Evolutionary conservation across 2,888 invertebrate genomes (phyloP).

Genomic region (Nebria brevicollis): DNA sequence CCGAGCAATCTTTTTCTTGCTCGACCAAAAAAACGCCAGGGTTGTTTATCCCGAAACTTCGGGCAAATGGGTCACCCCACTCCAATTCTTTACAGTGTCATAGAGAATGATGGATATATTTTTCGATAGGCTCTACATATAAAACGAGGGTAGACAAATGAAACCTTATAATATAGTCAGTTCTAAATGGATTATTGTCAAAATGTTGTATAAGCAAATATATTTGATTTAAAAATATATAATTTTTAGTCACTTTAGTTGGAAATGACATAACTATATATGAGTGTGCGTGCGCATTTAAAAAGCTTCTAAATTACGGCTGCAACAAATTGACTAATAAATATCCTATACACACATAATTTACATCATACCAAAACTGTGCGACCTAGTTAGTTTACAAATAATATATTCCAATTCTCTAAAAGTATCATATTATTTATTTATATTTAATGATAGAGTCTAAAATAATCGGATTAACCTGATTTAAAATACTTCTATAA

Average conservation of each 20-base stretch:
- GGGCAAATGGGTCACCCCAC: background rate
- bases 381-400: background rate
- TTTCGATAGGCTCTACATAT: background rate
- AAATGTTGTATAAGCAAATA: background rate
- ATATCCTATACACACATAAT: background rate
- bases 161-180: background rate
- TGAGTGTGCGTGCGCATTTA: background rate
- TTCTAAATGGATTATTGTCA: background rate
- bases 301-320: background rate
- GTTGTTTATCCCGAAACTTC: background rate
- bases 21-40: background rate
- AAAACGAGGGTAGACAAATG: background rate
- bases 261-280: background rate
- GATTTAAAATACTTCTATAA: background rate
- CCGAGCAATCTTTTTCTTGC: background rate
- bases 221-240: background rate
- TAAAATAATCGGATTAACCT: slow-evolving; percentile 11
- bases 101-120: background rate
- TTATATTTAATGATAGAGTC: slow-evolving; percentile 9
- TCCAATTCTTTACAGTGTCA: background rate
- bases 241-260: background rate
- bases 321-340: background rate
- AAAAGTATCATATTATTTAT: slow-evolving; percentile 6
- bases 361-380: slow-evolving; percentile 2
- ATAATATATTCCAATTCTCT: background rate